Evolutionary conservation across 2,888 invertebrate genomes (phyloP).

Genomic region (Lamellibrachia satsuma): DNA sequence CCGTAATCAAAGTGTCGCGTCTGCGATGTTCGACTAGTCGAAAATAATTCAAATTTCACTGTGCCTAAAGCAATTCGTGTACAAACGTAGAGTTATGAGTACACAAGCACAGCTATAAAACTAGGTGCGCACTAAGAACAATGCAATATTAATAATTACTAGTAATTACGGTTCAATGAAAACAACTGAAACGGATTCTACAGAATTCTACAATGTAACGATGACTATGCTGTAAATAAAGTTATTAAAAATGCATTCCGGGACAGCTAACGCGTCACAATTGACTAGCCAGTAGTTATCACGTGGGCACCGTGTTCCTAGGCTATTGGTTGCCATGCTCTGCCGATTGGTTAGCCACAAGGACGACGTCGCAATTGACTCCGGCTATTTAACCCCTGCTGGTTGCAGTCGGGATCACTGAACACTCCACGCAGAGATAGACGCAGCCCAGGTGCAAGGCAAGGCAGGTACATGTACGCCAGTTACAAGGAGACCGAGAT

Average conservation of each 20-base stretch:
- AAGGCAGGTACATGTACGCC: not conserved
- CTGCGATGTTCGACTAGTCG: not conserved
- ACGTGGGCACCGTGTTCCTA: not conserved
- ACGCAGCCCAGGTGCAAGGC: not conserved
- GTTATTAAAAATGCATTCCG: not conserved
- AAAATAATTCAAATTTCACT: not conserved
- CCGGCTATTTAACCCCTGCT: not conserved
- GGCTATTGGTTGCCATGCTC: not conserved
- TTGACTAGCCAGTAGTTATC: not conserved
- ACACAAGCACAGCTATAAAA: not conserved
- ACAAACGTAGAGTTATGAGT: not conserved
- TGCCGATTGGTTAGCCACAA: not conserved
- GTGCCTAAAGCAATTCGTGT: not conserved
- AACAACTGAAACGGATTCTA: not conserved
- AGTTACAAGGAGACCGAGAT: not conserved
- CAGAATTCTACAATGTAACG: not conserved
- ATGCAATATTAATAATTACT: not conserved
- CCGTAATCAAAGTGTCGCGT: not conserved
- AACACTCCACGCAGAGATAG: not conserved
- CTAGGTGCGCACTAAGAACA: not conserved
- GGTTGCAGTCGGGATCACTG: not conserved
- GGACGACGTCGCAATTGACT: not conserved
- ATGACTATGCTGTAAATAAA: not conserved
- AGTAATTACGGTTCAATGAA: not conserved
- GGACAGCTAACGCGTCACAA: not conserved